Conservation (phyloP, 2,797 vertebrate genomes). For the Chrosomus eos region DNA sequence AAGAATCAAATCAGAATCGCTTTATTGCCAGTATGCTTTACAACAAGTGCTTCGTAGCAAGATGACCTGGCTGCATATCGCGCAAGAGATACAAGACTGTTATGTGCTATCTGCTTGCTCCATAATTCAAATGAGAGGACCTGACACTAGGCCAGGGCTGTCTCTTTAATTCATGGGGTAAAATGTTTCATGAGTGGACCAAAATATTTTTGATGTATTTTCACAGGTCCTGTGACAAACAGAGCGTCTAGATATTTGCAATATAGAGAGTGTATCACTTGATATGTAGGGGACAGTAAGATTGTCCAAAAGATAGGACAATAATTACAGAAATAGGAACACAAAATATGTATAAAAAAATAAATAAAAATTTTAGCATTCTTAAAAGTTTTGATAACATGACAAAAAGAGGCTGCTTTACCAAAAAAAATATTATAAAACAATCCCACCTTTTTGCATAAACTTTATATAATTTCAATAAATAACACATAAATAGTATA, state of each 20-base stretch:
- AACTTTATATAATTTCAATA: slow-evolving; percentile 49
- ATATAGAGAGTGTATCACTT: background rate
- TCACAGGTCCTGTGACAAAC: background rate
- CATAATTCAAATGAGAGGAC: background rate
- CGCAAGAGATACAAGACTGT: background rate
- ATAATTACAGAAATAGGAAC: background rate
- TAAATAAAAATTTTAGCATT: background rate
- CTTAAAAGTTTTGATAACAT: background rate
- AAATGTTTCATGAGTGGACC: background rate
- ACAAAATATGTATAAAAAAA: background rate
- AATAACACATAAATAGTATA: slow-evolving; percentile 58
- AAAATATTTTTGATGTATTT: background rate
- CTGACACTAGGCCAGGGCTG: background rate
- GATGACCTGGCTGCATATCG: too few species aligned
- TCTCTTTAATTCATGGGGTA: background rate
- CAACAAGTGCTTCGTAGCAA: too few species aligned
- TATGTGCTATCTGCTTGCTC: background rate
- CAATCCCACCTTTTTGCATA: slow-evolving; percentile 2
- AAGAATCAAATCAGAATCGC: too few species aligned
- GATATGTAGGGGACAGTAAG: background rate
- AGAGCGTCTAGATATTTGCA: background rate
- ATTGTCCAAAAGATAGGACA: background rate
- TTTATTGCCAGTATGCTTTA: too few species aligned
- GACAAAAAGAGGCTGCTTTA: slow-evolving; percentile 26
- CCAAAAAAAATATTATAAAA: slow-evolving; percentile 29